phyloP scores from a whole-genome alignment of 2,113 vertebrate genomes.

The Zosterops japonicus region DNA sequence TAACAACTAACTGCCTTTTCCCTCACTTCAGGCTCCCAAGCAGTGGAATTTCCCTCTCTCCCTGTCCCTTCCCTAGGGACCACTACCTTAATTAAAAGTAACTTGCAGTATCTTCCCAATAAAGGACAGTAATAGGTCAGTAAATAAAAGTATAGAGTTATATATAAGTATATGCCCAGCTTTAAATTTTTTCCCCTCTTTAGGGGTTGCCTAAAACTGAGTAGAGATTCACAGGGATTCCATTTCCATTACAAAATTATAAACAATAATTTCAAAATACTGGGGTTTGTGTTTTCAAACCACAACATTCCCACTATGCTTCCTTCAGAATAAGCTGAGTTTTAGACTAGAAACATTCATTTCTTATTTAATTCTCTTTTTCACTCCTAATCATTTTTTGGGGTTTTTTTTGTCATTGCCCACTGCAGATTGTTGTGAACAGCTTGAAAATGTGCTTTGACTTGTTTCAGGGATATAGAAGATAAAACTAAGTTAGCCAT shows the following conservation, averaged over 20 bases:
- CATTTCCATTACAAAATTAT: neutral
- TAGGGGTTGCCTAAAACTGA: neutral
- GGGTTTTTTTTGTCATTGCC: neutral
- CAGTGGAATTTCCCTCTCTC: neutral
- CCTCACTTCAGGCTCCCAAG: neutral
- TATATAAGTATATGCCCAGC: neutral
- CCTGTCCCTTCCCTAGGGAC: neutral
- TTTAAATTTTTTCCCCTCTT: neutral
- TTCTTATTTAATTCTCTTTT: neutral
- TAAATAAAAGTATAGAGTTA: neutral
- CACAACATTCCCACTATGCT: neutral
- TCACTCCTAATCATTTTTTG: neutral
- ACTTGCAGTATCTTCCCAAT: neutral
- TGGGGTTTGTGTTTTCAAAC: neutral
- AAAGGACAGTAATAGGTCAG: neutral
- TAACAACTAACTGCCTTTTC: neutral
- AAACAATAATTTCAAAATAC: neutral
- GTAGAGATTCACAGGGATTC: neutral
- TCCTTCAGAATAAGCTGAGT: neutral
- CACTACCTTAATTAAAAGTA: neutral
- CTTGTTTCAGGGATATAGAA: neutral
- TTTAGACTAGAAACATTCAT: neutral
- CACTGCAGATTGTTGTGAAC: neutral
- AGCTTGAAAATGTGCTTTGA: neutral
- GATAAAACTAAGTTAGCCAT: neutral